These are phyloP conservation scores for Phaedon cochleariae DNA, from an alignment of 2,888 invertebrate species.

Conservation along the genomic window DNA sequence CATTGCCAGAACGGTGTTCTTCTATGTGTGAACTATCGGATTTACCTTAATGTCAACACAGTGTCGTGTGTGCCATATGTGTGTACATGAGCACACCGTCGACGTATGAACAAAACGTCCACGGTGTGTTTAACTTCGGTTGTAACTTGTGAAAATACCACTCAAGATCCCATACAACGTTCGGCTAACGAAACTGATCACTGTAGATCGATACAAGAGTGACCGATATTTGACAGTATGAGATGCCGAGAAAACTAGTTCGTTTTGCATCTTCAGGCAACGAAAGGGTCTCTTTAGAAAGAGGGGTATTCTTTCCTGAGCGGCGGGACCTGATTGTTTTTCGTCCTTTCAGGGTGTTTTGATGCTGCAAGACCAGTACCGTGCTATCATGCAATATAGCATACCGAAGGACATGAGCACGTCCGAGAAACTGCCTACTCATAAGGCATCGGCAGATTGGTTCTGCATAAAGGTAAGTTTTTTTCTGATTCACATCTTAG, in stretches of 20 bases:
- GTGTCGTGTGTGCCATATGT: background rate
- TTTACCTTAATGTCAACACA: background rate
- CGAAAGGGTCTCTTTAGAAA: slow-evolving; percentile 60
- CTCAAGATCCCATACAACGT: background rate
- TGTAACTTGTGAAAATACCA: background rate
- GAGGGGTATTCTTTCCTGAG: slow-evolving; percentile 54
- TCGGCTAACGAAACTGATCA: background rate
- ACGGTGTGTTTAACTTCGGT: background rate
- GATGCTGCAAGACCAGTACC: slow-evolving; percentile 76
- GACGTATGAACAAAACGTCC: background rate
- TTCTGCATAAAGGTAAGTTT: slow-evolving; percentile 70
- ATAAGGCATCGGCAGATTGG: slow-evolving; percentile 70
- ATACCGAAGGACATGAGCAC: slow-evolving; percentile 69
- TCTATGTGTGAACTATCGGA: background rate
- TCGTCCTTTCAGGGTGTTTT: slow-evolving; percentile 74
- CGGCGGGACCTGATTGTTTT: slow-evolving; percentile 41
- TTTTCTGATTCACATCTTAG: background rate
- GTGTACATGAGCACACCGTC: background rate
- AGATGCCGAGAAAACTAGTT: slow-evolving; percentile 27
- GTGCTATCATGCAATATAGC: slow-evolving; percentile 80
- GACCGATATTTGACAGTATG: slow-evolving; percentile 21
- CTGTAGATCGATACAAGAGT: background rate
- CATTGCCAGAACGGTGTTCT: background rate
- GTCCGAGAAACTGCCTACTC: slow-evolving; percentile 64
- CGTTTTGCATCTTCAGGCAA: slow-evolving; percentile 54